These are phyloP conservation scores for Passerina amoena DNA, from an alignment of 2,113 vertebrate genomes.

Conservation along the genomic window DNA sequence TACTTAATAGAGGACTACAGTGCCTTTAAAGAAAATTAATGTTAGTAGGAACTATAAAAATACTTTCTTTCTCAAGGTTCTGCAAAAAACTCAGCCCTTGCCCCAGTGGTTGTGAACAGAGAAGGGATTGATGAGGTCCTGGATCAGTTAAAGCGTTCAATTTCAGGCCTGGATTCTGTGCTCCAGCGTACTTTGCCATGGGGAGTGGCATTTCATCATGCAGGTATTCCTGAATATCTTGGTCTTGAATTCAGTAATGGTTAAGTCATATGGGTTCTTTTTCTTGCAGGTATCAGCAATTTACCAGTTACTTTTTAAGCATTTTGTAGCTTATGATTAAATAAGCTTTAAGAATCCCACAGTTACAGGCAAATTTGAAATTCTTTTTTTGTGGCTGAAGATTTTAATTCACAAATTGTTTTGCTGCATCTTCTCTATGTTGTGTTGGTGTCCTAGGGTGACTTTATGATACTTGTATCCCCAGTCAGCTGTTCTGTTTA, in stretches of 20 bases:
- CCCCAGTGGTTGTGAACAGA: constrained; percentile 77
- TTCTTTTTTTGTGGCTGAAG: not conserved
- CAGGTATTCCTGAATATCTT: constrained; percentile 78
- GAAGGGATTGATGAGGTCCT: constrained; percentile 83
- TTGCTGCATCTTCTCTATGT: not conserved
- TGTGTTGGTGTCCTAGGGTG: not conserved
- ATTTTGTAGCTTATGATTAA: not conserved
- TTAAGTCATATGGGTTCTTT: not conserved
- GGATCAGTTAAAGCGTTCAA: constrained; percentile 84
- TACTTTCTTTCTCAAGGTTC: constrained; percentile 45
- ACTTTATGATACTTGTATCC: not conserved
- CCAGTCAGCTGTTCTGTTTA: not conserved
- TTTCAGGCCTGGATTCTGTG: constrained; percentile 87
- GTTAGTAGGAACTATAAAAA: not conserved
- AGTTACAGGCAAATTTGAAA: not conserved
- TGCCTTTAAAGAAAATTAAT: not conserved
- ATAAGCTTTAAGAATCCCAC: not conserved
- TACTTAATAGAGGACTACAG: not conserved
- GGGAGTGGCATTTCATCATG: constrained; percentile 97
- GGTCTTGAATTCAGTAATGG: not conserved
- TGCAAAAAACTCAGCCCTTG: constrained; percentile 30
- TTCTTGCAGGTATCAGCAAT: not conserved
- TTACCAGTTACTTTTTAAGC: not conserved
- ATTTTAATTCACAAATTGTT: not conserved
- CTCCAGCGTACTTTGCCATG: constrained; percentile 88